Evolutionary conservation across 2,113 vertebrate species (phyloP).

Genomic region (Chaetura pelagica): DNA sequence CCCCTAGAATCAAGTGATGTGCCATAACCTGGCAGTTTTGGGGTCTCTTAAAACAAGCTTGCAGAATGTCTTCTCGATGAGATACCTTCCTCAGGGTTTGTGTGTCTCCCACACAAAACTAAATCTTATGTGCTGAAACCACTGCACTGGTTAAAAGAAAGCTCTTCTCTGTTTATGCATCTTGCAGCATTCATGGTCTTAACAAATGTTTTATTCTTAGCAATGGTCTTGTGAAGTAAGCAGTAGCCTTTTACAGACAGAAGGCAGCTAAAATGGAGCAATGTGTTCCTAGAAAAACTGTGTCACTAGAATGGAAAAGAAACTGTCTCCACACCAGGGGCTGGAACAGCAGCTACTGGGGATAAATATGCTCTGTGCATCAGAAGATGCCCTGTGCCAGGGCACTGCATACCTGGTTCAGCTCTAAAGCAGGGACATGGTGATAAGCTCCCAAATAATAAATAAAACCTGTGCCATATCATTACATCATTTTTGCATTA

Average conservation of each 20-base stretch:
- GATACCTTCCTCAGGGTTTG: background rate
- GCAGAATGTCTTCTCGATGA: fast-evolving
- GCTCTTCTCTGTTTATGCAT: background rate
- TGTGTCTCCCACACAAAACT: fast-evolving
- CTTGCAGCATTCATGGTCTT: fast-evolving
- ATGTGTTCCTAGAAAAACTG: background rate
- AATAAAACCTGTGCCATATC: background rate
- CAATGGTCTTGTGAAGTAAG: background rate
- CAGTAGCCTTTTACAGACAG: background rate
- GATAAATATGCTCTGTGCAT: fast-evolving
- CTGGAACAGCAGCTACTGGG: background rate
- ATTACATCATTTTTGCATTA: background rate
- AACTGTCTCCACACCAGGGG: background rate
- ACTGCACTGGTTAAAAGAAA: background rate
- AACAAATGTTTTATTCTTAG: background rate
- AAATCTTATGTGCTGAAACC: fast-evolving
- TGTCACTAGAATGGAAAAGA: background rate
- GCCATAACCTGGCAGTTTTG: background rate
- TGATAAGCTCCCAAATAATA: background rate
- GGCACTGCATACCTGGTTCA: fast-evolving
- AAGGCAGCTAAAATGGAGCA: background rate
- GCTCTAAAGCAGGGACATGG: background rate
- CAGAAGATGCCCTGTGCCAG: background rate
- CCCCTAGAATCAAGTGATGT: background rate
- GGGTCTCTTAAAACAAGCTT: background rate